Conservation (phyloP, 2,113 vertebrate species). For the Corythoichthys haematopterus region DNA sequence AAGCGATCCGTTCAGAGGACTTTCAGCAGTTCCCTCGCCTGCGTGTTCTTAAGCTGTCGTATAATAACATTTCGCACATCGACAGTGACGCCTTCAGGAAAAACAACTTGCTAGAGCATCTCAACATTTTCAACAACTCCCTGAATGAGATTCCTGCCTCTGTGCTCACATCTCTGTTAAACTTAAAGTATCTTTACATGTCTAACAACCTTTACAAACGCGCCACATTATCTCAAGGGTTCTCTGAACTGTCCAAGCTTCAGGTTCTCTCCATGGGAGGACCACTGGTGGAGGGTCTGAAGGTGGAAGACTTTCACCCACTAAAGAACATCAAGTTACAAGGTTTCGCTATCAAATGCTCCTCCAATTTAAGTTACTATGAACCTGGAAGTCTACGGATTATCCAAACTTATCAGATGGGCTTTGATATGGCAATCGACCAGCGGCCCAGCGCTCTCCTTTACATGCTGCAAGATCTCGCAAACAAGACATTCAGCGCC, state of each 20-base stretch:
- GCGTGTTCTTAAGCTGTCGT: constrained; percentile 59
- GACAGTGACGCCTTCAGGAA: constrained; percentile 62
- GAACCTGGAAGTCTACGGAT: constrained; percentile 71
- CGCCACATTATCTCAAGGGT: constrained; percentile 51
- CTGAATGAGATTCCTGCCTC: constrained; percentile 64
- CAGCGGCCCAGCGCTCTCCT: constrained; percentile 47
- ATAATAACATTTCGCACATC: constrained; percentile 75
- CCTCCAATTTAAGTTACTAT: constrained; percentile 67
- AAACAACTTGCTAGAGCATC: constrained; percentile 65
- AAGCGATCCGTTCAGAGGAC: constrained; percentile 40
- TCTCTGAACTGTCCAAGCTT: constrained; percentile 60
- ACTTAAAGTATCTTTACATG: constrained; percentile 63
- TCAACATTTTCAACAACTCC: constrained; percentile 81
- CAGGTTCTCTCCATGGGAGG: constrained; percentile 74
- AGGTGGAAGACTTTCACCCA: constrained; percentile 58
- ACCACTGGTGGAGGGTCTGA: constrained; percentile 60
- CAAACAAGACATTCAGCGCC: constrained; percentile 58
- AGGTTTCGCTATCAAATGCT: constrained; percentile 75
- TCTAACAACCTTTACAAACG: constrained; percentile 78
- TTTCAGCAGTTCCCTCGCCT: constrained; percentile 61
- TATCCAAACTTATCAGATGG: constrained; percentile 66
- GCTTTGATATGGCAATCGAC: constrained; percentile 77
- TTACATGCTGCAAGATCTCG: constrained; percentile 70
- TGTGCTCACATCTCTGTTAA: constrained; percentile 60
- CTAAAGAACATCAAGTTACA: constrained; percentile 61